Evolutionary conservation across 2,113 vertebrate species (phyloP), one percentile per base, ranked within the genome.

Genomic region (Psittacula cyanocephala): DNA sequence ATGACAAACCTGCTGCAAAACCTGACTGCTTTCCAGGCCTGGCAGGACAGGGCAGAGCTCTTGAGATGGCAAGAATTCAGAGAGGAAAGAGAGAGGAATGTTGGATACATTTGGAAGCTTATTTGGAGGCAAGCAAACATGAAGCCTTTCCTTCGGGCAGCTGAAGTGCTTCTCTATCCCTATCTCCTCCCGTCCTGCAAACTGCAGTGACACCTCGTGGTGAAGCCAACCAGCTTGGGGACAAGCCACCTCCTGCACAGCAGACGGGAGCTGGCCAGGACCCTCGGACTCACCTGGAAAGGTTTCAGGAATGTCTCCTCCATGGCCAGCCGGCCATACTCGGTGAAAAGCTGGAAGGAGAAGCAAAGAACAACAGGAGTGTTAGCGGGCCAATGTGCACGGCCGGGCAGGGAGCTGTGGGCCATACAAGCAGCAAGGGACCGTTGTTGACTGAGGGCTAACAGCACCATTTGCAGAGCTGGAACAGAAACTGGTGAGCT

Each of bases 261-360:
- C 47, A 59, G 28, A n/a, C 2, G 1, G 1, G n/a, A 12, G 59
- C 29, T 11, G 70, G 52, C 35, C 79, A 24, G 13, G 29, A 53
- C 3, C 16, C 41, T 7, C 1, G 2, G 33, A 90, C 95, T 96
- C 97, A 99, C 99, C 99, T 99, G 99, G 96, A 99, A 99, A 3
- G 99, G 99, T 95, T 99, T 99, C 93, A 99, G 98, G 95, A 99
- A 99, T 0, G 99, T 99, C 97, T 99, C 99, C 91, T 99, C 99
- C 99, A 99, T 99, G 31, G 99, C 99, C 88, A 99, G 97, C 83
- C 99, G 98, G 79, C 99, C 99, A 4, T 99, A 99, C 92, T 99
- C 99, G 2, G 99, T 99, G 96, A 99, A 99, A 47, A 99, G 99
- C 99, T 99, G 96, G 17, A 41, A 70, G 22, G 19, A 71, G 77